Percentiles rank a stretch among this genome's conserved stretches.
Conservation (phyloP, 2,888 invertebrate species). For the Agrilus biguttatus region DNA sequence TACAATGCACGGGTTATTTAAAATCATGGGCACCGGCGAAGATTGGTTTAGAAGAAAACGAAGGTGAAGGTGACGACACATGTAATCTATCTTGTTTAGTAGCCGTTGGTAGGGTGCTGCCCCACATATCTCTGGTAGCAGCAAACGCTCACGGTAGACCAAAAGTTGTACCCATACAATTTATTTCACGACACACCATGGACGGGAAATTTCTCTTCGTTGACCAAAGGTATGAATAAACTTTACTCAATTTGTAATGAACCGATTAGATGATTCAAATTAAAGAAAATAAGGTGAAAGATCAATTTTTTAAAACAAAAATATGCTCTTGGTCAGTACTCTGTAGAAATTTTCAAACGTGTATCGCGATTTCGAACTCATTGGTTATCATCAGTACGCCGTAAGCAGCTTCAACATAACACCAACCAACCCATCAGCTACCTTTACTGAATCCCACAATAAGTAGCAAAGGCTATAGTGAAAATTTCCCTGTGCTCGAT, state of each 20-base stretch:
- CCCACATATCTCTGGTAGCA: conserved; percentile 38
- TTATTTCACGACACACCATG: conserved; percentile 70
- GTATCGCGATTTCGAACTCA: no score
- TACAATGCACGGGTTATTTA: conserved; percentile 86
- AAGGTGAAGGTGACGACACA: conserved; percentile 44
- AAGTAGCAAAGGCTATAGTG: no score
- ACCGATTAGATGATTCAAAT: not conserved
- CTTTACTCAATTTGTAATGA: not conserved
- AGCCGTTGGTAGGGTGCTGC: conserved; percentile 67
- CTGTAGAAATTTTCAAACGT: no score
- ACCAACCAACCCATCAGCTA: no score
- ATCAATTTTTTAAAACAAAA: no score
- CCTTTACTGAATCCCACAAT: no score
- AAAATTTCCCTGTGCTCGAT: no score
- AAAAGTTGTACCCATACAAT: conserved; percentile 51
- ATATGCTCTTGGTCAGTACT: no score
- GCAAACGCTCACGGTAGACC: conserved; percentile 26
- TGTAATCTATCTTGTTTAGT: conserved; percentile 76
- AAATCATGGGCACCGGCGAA: conserved; percentile 84
- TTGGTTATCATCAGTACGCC: no score
- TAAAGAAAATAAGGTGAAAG: no score
- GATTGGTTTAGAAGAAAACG: conserved; percentile 51
- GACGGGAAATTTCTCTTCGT: conserved; percentile 89
- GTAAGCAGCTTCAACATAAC: no score
- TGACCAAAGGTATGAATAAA: conserved; percentile 61